Base-by-base conservation (phyloP, 2,797 vertebrate species). In the Delichon dasypus region DNA sequence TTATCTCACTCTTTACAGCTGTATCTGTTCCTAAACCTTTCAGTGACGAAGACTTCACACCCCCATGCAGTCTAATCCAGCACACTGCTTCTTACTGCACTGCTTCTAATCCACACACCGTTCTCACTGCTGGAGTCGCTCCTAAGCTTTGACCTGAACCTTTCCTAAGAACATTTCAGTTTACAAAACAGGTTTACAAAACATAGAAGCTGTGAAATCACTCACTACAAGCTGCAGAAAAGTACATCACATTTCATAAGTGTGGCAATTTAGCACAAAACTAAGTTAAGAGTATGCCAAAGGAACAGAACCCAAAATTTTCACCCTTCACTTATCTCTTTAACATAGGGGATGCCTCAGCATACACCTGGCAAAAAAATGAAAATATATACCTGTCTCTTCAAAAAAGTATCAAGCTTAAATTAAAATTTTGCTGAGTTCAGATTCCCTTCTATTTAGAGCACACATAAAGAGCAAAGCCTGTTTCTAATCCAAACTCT, bases 141-240 rank as follows among this genome's bases (percentile, higher is more conserved):
- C 55, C 74, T 53, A 67, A 93, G 53, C 68, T 88, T 88, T 89
- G 78, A 90, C 81, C n/a, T 1, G 4, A 89, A 87, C 67, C 67
- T 50, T 84, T 92, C 42, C 68, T 81, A 50, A 81, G 70, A 79
- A 78, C 76, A 87, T 60, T 84, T 85, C 66, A 45, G 47, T 90
- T 95, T 86, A 91, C 70, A 89, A 91, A 93, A 20, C 55, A 65
- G 84, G 38, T 75, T 87, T 66, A 85, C 44, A 51, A 85, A 88
- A 87, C 12, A 87, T 51, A 84, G 50, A 66, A 94, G 82, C n/a
- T 22, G 51, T 73, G 68, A 95, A 87, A 94, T 62, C 45, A 44
- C 50, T 58, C 40, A 27, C 20, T 75, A 44, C 9, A 6, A 70
- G 25, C 55, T 92, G 64, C 44, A 92, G 40, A 70, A 65, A 61